Conservation (phyloP, 1,140 invertebrate genomes). For the Lucilia sericata region DNA sequence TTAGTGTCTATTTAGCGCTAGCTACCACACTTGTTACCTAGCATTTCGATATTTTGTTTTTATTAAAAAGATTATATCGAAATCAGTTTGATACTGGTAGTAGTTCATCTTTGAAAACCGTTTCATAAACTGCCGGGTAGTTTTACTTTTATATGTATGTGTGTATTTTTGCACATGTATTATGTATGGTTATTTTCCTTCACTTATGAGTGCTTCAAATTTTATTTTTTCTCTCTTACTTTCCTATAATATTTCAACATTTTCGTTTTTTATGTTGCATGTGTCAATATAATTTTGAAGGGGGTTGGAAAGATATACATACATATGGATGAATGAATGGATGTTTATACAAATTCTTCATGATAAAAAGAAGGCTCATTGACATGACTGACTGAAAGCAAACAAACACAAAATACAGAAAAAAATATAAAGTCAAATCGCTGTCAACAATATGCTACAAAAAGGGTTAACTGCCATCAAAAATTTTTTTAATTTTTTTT, state of each 20-base stretch:
- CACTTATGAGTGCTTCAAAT: neutral
- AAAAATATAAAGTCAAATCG: neutral
- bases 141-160: no score
- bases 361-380: constrained; percentile 4
- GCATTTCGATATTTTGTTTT: no score
- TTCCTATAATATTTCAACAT: neutral
- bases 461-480: constrained; percentile 13
- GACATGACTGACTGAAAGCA: neutral
- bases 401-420: neutral
- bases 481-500: neutral
- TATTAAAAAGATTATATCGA: no score
- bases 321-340: neutral
- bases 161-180: no score
- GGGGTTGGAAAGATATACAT: neutral
- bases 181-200: no score
- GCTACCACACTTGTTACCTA: no score
- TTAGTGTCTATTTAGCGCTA: no score
- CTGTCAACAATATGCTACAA: constrained; percentile 10
- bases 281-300: constrained; percentile 3
- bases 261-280: neutral
- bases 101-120: neutral
- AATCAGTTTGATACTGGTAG: no score
- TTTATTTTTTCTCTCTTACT: neutral
- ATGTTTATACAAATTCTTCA: constrained; percentile 1
- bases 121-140: no score